A percentile compares a stretch with the other conserved stretches of the same genome.
phyloP scores from a whole-genome alignment of 2,797 vertebrate species.

The Trachops cirrhosus region DNA sequence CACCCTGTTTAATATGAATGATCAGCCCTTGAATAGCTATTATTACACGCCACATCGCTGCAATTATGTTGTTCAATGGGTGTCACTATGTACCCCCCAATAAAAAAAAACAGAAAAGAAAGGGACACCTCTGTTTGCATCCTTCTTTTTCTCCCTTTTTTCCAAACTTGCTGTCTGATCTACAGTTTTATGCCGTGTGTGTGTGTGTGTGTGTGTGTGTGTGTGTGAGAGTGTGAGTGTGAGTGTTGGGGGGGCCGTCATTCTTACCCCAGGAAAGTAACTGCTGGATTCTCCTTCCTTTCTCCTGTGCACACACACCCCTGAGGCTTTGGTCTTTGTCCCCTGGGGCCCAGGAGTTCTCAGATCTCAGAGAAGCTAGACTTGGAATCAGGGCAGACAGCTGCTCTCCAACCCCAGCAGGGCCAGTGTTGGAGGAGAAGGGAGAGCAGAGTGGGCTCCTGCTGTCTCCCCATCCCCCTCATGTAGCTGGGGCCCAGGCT shows the following conservation, averaged over 20 bases:
- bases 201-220: not conserved
- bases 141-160: not conserved
- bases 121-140: not conserved
- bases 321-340: conserved; percentile 56
- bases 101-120: conserved; percentile 18
- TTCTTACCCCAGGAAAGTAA: not conserved
- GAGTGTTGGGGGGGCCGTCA: not conserved
- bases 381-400: conserved; percentile 46
- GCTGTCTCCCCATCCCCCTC: not conserved
- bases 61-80: conserved; percentile 98
- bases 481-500: not conserved
- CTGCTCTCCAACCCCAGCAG: conserved; percentile 6
- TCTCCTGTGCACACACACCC: not conserved
- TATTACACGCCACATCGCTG: conserved; percentile 97
- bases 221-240: not conserved
- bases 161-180: conserved; percentile 39
- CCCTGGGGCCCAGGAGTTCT: conserved; percentile 56
- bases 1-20: conserved; percentile 99
- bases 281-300: conserved; percentile 32
- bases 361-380: conserved; percentile 58
- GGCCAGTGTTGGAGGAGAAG: not conserved
- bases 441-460: not conserved
- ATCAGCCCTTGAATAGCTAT: conserved; percentile 98
- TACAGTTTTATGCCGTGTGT: conserved; percentile 21
- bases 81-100: conserved; percentile 83